Conservation (phyloP, 2,888 invertebrate genomes). For the Tiphia femorata region DNA sequence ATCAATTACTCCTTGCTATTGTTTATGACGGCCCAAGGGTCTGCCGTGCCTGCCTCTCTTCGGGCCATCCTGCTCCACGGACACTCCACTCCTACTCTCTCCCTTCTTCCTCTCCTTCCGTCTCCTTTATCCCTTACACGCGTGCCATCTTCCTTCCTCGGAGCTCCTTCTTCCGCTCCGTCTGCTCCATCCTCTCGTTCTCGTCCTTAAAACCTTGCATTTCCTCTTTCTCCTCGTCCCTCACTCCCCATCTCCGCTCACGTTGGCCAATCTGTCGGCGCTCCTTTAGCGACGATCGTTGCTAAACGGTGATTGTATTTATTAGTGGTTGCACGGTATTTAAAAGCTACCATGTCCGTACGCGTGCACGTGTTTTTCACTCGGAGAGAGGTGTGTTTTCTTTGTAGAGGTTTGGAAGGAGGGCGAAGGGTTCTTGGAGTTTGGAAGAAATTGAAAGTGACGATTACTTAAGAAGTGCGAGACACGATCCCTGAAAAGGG, state of each 20-base stretch:
- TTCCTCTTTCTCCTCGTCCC: constrained; percentile 21
- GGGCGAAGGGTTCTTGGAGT: too few species aligned
- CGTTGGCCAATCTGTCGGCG: constrained; percentile 43
- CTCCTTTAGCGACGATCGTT: constrained; percentile 34
- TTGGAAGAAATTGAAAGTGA: too few species aligned
- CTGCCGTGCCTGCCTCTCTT: constrained; percentile 47
- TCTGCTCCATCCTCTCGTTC: too few species aligned
- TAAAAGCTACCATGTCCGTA: too few species aligned
- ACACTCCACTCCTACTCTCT: constrained; percentile 25
- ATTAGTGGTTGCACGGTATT: constrained; percentile 21
- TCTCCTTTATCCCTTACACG: constrained; percentile 18
- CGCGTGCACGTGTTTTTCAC: too few species aligned
- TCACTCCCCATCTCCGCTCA: constrained; percentile 19
- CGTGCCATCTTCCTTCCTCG: constrained; percentile 22
- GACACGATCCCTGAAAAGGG: too few species aligned
- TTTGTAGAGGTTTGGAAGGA: too few species aligned
- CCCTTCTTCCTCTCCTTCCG: constrained; percentile 20
- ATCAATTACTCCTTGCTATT: constrained; percentile 69
- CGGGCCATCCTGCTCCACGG: too few species aligned
- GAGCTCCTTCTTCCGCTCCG: neutral
- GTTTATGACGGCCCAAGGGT: constrained; percentile 66
- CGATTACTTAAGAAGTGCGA: too few species aligned
- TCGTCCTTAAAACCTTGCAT: constrained; percentile 15
- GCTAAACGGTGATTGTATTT: constrained; percentile 45
- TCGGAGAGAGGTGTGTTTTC: too few species aligned